Evolutionary conservation across 2,113 vertebrate species (phyloP).

Genomic region (Campylomormyrus tamandua): DNA sequence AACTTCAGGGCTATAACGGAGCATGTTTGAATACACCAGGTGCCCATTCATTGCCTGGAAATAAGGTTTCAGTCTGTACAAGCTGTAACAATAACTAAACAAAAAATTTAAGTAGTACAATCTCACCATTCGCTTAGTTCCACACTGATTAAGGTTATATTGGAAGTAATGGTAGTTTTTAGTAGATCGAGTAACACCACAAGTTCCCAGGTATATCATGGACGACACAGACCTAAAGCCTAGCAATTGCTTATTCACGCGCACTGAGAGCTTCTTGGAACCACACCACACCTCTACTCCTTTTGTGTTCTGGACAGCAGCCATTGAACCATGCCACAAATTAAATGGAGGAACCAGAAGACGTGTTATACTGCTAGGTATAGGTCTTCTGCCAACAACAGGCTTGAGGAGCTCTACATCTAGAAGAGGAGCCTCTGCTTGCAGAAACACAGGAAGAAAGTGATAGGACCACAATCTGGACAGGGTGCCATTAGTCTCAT

Average conservation of each 20-base stretch:
- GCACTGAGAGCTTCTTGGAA: conserved; percentile 28
- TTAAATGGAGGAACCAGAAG: conserved; percentile 26
- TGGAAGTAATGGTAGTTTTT: conserved; percentile 25
- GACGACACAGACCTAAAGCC: not conserved
- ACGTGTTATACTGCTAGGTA: conserved; percentile 16
- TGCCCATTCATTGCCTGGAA: conserved; percentile 42
- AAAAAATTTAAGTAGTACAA: not conserved
- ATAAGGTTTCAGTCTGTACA: not conserved
- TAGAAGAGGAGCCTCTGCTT: conserved; percentile 1
- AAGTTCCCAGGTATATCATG: conserved; percentile 31
- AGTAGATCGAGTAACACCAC: conserved; percentile 14
- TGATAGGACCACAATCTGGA: conserved; percentile 9
- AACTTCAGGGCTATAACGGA: conserved; percentile 37
- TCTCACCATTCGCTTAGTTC: conserved; percentile 22
- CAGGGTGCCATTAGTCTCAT: not conserved
- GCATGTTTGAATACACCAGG: conserved; percentile 42
- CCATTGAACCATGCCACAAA: not conserved
- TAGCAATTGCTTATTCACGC: conserved; percentile 23
- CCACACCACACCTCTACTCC: conserved; percentile 39
- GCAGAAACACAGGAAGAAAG: conserved; percentile 35
- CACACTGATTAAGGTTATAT: conserved; percentile 27
- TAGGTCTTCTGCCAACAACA: not conserved
- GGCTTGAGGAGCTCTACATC: conserved; percentile 25
- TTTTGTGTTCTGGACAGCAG: conserved; percentile 6
- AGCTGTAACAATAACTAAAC: not conserved